Conservation (phyloP, 2,113 vertebrate genomes). For the Gallinago paraguaiae region DNA sequence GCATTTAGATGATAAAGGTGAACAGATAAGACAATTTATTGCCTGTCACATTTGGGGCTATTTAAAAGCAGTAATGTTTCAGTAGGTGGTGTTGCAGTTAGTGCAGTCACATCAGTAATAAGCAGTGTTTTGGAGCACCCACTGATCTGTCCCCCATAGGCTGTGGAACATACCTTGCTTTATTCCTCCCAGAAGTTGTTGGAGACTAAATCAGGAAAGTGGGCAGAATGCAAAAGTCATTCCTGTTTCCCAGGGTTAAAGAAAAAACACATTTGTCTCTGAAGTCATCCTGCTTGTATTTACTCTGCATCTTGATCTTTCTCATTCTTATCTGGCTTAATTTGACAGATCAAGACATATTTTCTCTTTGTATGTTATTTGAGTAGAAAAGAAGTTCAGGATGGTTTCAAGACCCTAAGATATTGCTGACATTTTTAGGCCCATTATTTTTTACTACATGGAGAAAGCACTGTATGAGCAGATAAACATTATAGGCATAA, state of each 20-base stretch:
- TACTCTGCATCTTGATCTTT: neutral
- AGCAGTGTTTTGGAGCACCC: neutral
- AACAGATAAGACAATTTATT: neutral
- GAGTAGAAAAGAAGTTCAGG: neutral
- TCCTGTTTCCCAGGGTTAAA: neutral
- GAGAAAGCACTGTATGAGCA: neutral
- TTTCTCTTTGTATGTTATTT: neutral
- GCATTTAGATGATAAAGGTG: neutral
- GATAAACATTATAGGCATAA: neutral
- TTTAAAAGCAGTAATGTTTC: neutral
- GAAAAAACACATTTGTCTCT: neutral
- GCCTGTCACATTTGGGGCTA: neutral
- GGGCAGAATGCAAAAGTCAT: neutral
- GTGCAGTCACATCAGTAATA: neutral
- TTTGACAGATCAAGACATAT: neutral
- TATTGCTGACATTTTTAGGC: neutral
- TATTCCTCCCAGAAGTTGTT: neutral
- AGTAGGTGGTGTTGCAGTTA: neutral
- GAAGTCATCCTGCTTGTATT: neutral
- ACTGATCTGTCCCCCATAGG: neutral
- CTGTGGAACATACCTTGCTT: neutral
- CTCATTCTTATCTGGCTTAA: neutral
- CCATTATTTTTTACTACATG: neutral
- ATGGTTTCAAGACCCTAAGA: neutral
- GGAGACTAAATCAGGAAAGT: neutral